Base-by-base conservation (phyloP, 1,140 invertebrate species). In the Mya arenaria region DNA sequence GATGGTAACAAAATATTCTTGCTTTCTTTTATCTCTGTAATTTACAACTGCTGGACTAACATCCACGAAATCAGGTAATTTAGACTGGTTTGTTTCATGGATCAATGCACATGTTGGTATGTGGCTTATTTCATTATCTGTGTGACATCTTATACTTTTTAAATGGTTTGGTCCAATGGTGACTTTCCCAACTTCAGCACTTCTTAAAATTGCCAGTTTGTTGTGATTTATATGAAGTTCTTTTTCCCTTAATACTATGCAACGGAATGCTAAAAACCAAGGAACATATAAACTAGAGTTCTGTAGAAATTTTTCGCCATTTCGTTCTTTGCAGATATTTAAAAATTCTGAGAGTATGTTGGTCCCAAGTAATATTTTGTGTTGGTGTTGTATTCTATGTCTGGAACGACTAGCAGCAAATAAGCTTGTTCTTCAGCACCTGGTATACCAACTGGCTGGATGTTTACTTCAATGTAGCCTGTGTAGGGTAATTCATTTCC, bases 261-360 rank as follows among this genome's bases (percentile, higher is more conserved):
- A 71, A n/a, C 48, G 23, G 30, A 71, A 71, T 8, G 68, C 68
- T 13, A 55, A 19, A 55, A 41, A 71, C 68, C 68, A 71, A 25
- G 68, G 68, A 52, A 32, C 1, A 28, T 71, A 25, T 5, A 71
- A 8, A 4, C 39, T 32, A 55, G 25, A n/a, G 13, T 48, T 52
- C 34, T 71, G 68, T 71, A 71, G 23, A 71, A 71, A 71, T 28
- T 30, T 17, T 4, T 71, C n/a, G 56, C 68, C 68, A 71, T 41
- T 15, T 23, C 10, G 30, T 8, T 48, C 19, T 71, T 55, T 71
- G 34, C 68, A 71, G 13, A 55, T 32, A 17, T 41, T 10, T 23
- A 52, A 23, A n/a, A 68, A 44, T 8, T 13, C 32, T 8, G 36
- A 19, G 34, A 52, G 4, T 25, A 71, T 36, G 56, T 52, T 71